These are phyloP conservation scores for Tyria jacobaeae DNA, from an alignment of 2,888 invertebrate species.

Conservation along the genomic window DNA sequence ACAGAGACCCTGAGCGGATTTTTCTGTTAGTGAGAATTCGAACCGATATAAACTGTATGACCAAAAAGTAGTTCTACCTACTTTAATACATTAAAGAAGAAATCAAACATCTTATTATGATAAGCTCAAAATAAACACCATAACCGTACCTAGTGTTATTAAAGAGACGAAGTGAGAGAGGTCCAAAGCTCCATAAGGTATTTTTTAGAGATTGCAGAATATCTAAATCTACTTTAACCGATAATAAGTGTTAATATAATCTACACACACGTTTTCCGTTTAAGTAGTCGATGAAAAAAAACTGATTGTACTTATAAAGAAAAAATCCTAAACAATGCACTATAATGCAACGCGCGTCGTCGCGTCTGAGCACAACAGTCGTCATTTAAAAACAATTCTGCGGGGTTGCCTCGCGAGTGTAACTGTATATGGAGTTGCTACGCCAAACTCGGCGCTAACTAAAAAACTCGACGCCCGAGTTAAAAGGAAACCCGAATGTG, in stretches of 20 bases:
- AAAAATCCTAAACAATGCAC: conserved; percentile 36
- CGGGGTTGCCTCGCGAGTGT: conserved; percentile 81
- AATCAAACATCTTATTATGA: no score
- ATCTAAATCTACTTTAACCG: background rate
- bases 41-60: no score
- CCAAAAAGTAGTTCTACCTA: no score
- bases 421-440: conserved; percentile 84
- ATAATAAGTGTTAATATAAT: background rate
- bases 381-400: conserved; percentile 83
- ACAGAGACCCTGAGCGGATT: no score
- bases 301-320: background rate
- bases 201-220: no score
- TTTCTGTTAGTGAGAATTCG: no score
- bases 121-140: no score
- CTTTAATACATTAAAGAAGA: no score
- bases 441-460: conserved; percentile 78
- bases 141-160: no score
- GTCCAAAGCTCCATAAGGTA: no score
- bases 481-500: conserved; percentile 77
- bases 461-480: conserved; percentile 77
- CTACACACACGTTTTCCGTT: background rate
- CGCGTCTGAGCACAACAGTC: conserved; percentile 61
- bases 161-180: no score
- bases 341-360: conserved; percentile 42
- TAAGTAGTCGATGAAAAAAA: background rate